Evolutionary conservation across 2,888 invertebrate species (phyloP), one percentile per base, ranked within the genome.

Genomic region (Pachliopta kotzebuea): DNA sequence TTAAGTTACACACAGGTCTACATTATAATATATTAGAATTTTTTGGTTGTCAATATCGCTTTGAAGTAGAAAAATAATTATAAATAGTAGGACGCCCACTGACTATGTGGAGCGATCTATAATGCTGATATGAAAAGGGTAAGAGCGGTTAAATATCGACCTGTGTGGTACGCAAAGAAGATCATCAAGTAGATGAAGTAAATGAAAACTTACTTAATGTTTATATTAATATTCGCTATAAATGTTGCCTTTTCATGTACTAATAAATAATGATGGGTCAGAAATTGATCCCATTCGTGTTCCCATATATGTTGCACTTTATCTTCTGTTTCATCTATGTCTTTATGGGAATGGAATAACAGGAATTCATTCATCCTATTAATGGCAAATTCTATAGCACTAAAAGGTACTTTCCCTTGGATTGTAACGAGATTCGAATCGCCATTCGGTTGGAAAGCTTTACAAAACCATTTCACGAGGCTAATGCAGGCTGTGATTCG

Each of bases 211-310:
- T 80, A 92, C 92, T 85, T 81, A 66, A 91, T 72, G 68, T 79
- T 88, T 23, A 70, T 59, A 69, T 74, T 84, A 75, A 84, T 85
- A 66, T 92, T 91, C 26, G 88, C 86, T 21, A 76, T 73, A 73
- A 94, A 93, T 73, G 90, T 92, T 0, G 87, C 92, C 63, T 93
- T 92, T 71, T 94, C 93, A 72, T 95, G 94, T 80, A 97, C 94
- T 81, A 95, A 76, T 63, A 93, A 82, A 85, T 94, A 93, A 82
- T 94, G 94, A 76, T 95, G 94, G 0, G 93, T 93, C 3, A 97
- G 88, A 76, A 98, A 96, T 74, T 95, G 95, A 76, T 97, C 97
- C 98, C 98, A 98, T 79, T 98, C 97, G 75, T 96, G 95, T 70
- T 96, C 95, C 95, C 96, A 96, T 55, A 96, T 87, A 70, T 94